Percentiles rank a stretch among this genome's conserved stretches.
Evolutionary conservation across 1,140 invertebrate species (phyloP).

Genomic region (Zaprionus taronus): DNA sequence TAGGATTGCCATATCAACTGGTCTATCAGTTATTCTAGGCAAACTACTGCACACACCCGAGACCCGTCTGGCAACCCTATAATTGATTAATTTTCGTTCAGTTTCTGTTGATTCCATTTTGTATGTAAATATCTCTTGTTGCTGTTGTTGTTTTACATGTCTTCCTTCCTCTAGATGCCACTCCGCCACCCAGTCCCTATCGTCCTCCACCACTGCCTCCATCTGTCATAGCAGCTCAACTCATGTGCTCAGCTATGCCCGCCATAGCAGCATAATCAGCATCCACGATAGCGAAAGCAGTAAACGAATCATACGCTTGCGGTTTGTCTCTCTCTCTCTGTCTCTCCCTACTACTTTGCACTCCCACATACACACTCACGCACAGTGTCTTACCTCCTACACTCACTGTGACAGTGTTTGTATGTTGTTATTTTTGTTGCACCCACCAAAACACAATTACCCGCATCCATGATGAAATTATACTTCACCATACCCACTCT

Average conservation of each 20-base stretch:
- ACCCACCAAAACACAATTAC: constrained; percentile 74
- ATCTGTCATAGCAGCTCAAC: constrained; percentile 60
- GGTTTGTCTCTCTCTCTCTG: constrained; percentile 60
- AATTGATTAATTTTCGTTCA: not conserved
- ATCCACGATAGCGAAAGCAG: constrained; percentile 62
- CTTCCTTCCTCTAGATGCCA: constrained; percentile 56
- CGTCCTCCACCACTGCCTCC: constrained; percentile 38
- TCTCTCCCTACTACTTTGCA: constrained; percentile 2
- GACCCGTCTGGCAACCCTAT: too few relatives aligned
- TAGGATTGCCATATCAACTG: too few relatives aligned
- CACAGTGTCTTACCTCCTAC: constrained; percentile 2
- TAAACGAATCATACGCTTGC: constrained; percentile 69
- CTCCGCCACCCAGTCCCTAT: constrained; percentile 50
- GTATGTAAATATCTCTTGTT: constrained; percentile 26
- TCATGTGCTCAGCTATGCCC: constrained; percentile 72
- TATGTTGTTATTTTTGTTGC: constrained; percentile 48
- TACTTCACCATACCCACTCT: constrained; percentile 1
- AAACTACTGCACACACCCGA: too few relatives aligned
- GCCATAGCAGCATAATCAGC: constrained; percentile 70
- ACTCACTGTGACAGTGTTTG: constrained; percentile 14
- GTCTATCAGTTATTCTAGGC: too few relatives aligned
- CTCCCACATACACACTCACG: constrained; percentile 11
- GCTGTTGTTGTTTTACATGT: constrained; percentile 25
- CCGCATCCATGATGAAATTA: constrained; percentile 42
- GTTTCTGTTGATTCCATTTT: not conserved